Evolutionary conservation across 2,797 vertebrate genomes (phyloP), one percentile per base, ranked within the genome.

Genomic region (Helostoma temminkii): DNA sequence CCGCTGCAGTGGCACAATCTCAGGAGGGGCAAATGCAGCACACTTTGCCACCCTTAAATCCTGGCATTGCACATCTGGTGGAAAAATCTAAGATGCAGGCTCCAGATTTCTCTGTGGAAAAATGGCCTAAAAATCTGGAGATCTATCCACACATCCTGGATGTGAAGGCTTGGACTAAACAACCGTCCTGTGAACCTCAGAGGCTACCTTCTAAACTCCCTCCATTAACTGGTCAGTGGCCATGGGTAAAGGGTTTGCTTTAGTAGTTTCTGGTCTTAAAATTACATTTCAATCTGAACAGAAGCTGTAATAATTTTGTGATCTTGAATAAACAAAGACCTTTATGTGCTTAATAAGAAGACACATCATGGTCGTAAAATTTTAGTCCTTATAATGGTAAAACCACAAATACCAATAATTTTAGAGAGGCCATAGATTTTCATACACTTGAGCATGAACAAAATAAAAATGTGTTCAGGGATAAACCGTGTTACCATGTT

Each of bases 81-180:
- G 26, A 42, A n/a, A 43, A 32, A 48, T 47, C 19, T 1, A 12
- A 36, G 14, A 22, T 5, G 7, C 3, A 60, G 41, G 21, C 60
- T 24, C 54, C 41, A 16, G 50, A 21, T 15, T 58, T 42, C 10
- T 59, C 41, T 22, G 22, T 49, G 25, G 14, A 10, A 42, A 61
- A 63, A 9, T 9, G 0, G 47, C 32, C 53, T 21, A 11, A 58
- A 58, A 18, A 60, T 15, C 32, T 7, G 1, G 60, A 70, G 48
- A 47, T 59, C 2, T 19, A 45, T 24, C 56, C 36, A 0, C n/a
- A 50, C 36, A 42, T 79, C 19, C 47, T 34, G 14, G 68, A 39
- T 15, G 42, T 60, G 47, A 43, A 59, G 22, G 11, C 10, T 14
- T 55, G 58, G 55, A 62, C 9, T 53, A 70, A 45, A 63, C 15